phyloP scores from a whole-genome alignment of 2,797 vertebrate genomes.

The Sebastes alutus region DNA sequence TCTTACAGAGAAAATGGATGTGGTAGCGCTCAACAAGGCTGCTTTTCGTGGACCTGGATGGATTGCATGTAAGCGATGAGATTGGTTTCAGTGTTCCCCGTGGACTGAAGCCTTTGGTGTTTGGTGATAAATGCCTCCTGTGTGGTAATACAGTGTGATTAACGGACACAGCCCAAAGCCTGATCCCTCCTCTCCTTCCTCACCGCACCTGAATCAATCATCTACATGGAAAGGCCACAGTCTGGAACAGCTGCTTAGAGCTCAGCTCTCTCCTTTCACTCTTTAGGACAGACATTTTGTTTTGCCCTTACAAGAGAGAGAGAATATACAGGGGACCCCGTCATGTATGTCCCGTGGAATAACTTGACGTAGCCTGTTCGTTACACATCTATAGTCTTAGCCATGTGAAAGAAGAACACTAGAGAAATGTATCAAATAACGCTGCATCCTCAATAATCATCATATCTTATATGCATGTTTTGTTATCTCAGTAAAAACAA shows the following conservation, averaged over 20 bases:
- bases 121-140: slow-evolving; percentile 83
- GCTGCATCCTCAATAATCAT: neutral
- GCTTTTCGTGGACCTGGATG: slow-evolving; percentile 73
- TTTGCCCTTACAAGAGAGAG: neutral
- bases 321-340: too few relatives aligned
- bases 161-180: slow-evolving; percentile 79
- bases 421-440: neutral
- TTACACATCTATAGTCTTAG: neutral
- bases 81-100: slow-evolving; percentile 79
- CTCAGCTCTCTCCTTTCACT: slow-evolving; percentile 36
- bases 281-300: slow-evolving; percentile 1
- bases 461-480: neutral
- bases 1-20: slow-evolving; percentile 71
- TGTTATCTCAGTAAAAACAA: neutral
- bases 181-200: slow-evolving; percentile 69
- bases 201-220: slow-evolving; percentile 81
- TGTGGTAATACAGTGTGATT: slow-evolving; percentile 83
- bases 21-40: slow-evolving; percentile 57
- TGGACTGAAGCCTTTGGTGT: slow-evolving; percentile 80
- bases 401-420: neutral
- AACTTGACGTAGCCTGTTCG: neutral
- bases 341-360: neutral
- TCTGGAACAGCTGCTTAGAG: slow-evolving; percentile 64
- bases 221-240: slow-evolving; percentile 74
- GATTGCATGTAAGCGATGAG: slow-evolving; percentile 77